Evolutionary conservation across 2,888 invertebrate genomes (phyloP), one percentile per base, ranked within the genome.

Genomic region (Celastrina argiolus): DNA sequence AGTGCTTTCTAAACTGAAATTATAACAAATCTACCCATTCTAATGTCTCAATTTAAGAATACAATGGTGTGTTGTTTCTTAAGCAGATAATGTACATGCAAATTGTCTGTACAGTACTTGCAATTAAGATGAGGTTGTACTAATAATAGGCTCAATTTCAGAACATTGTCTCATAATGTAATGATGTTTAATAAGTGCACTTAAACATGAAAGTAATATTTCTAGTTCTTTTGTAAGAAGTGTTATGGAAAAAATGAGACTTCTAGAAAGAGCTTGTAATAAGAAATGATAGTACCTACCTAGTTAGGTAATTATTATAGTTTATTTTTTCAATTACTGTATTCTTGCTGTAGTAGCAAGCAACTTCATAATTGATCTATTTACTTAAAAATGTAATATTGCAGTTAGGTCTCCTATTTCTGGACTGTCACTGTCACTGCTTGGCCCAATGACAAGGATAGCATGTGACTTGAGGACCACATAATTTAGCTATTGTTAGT

Each of bases 81-180:
- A 58, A 16, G 58, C 67, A 67, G 74, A 82, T 80, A n/a, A n/a
- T 77, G 28, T 28, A 5, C 76, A 85, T 83, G 82, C 78, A 85
- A 85, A 86, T 84, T 76, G 80, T 70, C 67, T 72, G 78, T 78
- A 78, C 78, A 78, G 76, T 75, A 76, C 72, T 71, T 78, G 78
- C 76, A 76, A 83, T 82, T 82, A 78, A 81, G 80, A 80, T 77
- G 78, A 75, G 77, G 79, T 73, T 78, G 76, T 76, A 77, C 74
- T 79, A 77, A 78, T 74, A 71, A 73, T 41, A 58, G 58, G 56
- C 42, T 56, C 65, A 12, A 56, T 58, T 65, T 65, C 51, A 36
- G 51, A 64, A 34, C 51, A 56, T 41, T 65, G 65, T 56, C 39
- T 36, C 18, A 28, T 65, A 22, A 59, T 28, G 31, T 59, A 42